These are phyloP conservation scores for Procambarus virginalis DNA, from an alignment of 1,140 invertebrate species.

Conservation along the genomic window DNA sequence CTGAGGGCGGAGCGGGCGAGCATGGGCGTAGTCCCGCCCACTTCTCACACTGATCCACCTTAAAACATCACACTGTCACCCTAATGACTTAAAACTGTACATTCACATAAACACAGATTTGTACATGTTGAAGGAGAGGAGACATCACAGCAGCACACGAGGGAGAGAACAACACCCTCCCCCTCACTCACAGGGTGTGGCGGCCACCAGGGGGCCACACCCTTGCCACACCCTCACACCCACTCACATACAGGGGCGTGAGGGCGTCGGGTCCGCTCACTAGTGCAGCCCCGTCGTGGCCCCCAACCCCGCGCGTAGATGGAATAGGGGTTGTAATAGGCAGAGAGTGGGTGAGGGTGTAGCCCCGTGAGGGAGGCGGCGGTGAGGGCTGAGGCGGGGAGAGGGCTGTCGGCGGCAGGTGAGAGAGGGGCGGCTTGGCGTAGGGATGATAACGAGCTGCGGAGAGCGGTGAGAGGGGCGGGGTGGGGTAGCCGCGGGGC, in stretches of 20 bases:
- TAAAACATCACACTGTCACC: conserved; percentile 37
- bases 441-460: conserved; percentile 92
- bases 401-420: conserved; percentile 65
- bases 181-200: conserved; percentile 34
- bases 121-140: conserved; percentile 62
- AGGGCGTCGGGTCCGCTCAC: conserved; percentile 2
- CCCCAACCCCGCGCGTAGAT: conserved; percentile 65
- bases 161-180: neutral
- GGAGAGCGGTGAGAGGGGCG: conserved; percentile 87
- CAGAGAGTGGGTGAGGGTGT: conserved; percentile 67
- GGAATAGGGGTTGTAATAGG: conserved; percentile 70
- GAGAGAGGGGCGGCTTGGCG: conserved; percentile 81
- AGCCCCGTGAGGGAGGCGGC: conserved; percentile 64
- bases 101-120: conserved; percentile 62
- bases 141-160: conserved; percentile 57
- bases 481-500: conserved; percentile 83
- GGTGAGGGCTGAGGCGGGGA: conserved; percentile 67
- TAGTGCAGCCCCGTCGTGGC: conserved; percentile 67
- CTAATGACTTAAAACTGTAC: conserved; percentile 42
- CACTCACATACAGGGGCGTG: neutral
- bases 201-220: conserved; percentile 33
- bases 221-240: conserved; percentile 17
- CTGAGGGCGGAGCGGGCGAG: conserved; percentile 6
- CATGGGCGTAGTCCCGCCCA: neutral
- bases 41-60: conserved; percentile 37